phyloP scores from a whole-genome alignment of 2,113 vertebrate genomes.

The Pogona vitticeps region DNA sequence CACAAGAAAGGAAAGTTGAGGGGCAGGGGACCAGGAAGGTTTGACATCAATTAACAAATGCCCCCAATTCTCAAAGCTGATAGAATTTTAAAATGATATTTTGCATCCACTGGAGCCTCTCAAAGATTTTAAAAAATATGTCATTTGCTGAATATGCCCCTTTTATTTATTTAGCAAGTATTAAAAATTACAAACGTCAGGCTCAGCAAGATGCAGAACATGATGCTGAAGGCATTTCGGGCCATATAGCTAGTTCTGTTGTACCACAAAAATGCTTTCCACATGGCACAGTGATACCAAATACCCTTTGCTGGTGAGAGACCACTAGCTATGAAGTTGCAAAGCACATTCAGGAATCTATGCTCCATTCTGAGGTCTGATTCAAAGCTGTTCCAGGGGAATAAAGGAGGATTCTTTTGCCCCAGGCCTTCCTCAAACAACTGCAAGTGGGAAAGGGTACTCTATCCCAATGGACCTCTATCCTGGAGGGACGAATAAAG shows the following conservation, averaged over 20 bases:
- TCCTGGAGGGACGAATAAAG: no score
- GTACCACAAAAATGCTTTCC: neutral
- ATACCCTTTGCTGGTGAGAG: neutral
- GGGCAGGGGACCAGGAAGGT: neutral
- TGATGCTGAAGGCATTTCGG: neutral
- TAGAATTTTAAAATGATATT: slow-evolving; percentile 31
- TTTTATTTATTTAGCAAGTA: slow-evolving; percentile 12
- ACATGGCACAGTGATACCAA: neutral
- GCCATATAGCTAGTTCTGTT: neutral
- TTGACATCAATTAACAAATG: neutral
- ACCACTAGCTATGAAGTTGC: neutral
- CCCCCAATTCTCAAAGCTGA: slow-evolving; percentile 30
- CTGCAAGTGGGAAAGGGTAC: no score
- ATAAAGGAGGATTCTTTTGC: neutral
- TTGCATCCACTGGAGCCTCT: slow-evolving; percentile 3
- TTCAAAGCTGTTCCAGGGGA: neutral
- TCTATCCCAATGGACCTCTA: no score
- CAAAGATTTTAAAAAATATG: slow-evolving; percentile 34
- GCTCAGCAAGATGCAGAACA: neutral
- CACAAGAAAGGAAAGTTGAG: neutral
- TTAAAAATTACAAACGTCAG: slow-evolving; percentile 19
- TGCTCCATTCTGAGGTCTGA: neutral
- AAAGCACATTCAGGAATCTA: neutral
- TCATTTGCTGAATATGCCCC: slow-evolving; percentile 9
- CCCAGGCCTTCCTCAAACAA: no score